Evolutionary conservation across 92 coral and sea anemone genomes (phyloP).

Genomic region (Ricordea florida): DNA sequence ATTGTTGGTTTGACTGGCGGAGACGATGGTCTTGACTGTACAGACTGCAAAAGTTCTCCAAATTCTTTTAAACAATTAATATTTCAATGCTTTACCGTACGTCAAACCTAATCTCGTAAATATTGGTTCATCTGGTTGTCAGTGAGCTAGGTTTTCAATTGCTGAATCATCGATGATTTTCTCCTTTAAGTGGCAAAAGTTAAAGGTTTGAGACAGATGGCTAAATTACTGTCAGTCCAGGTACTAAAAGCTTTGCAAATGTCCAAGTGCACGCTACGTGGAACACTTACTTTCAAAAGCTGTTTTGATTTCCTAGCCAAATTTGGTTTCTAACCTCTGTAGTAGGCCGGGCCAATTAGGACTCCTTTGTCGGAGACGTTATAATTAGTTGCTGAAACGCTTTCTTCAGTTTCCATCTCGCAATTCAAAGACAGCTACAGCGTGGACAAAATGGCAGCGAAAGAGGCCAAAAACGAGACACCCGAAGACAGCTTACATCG

Average conservation of each 20-base stretch:
- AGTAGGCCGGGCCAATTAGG: constrained; percentile 4
- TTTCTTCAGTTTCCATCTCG: not conserved
- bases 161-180: constrained; percentile 37
- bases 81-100: constrained; percentile 31
- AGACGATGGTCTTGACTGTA: constrained; percentile 14
- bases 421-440: not conserved
- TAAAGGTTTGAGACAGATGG: constrained; percentile 16
- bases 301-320: constrained; percentile 35
- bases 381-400: not conserved
- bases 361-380: not conserved
- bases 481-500: constrained; percentile 3
- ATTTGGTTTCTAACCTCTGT: constrained; percentile 19
- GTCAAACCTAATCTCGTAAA: constrained; percentile 23
- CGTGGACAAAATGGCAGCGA: not conserved
- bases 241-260: not conserved
- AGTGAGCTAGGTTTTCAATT: not conserved
- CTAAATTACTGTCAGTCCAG: not conserved
- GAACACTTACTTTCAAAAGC: constrained; percentile 45
- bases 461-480: not conserved
- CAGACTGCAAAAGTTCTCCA: not conserved
- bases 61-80: constrained; percentile 24
- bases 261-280: not conserved
- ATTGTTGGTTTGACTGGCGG: constrained; percentile 38
- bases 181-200: constrained; percentile 22
- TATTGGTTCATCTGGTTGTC: constrained; percentile 27